Conservation (phyloP, 2,888 invertebrate genomes). For the Plagiodera versicolora region DNA sequence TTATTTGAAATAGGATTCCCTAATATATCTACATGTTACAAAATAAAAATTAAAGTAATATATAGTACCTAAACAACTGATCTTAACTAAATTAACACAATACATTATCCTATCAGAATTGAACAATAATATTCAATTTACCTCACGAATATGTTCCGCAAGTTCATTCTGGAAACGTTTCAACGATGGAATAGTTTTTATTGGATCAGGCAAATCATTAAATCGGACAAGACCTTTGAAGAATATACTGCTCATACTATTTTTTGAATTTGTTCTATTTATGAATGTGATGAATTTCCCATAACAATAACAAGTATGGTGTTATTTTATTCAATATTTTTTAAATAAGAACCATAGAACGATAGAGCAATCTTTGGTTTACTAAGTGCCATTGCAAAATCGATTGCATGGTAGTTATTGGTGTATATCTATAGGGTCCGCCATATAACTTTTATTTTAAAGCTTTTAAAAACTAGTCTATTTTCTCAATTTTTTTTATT, state of each 20-base stretch:
- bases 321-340: background rate
- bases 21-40: background rate
- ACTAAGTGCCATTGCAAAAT: background rate
- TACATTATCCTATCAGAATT: no score
- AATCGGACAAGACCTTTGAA: slow-evolving; percentile 3
- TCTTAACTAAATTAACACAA: no score
- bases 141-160: background rate
- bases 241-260: background rate
- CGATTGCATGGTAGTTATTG: background rate
- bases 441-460: no score
- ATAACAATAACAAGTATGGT: slow-evolving; percentile 2
- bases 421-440: no score
- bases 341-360: background rate
- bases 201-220: background rate
- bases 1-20: no score
- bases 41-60: no score
- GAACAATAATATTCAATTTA: background rate
- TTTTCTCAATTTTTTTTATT: no score
- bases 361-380: background rate
- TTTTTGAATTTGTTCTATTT: slow-evolving; percentile 3
- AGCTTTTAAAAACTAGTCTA: no score
- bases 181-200: background rate
- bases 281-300: no score
- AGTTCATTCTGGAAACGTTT: background rate
- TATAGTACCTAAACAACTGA: no score